Evolutionary conservation across 1,140 invertebrate genomes (phyloP).

Genomic region (Drosophila santomea): DNA sequence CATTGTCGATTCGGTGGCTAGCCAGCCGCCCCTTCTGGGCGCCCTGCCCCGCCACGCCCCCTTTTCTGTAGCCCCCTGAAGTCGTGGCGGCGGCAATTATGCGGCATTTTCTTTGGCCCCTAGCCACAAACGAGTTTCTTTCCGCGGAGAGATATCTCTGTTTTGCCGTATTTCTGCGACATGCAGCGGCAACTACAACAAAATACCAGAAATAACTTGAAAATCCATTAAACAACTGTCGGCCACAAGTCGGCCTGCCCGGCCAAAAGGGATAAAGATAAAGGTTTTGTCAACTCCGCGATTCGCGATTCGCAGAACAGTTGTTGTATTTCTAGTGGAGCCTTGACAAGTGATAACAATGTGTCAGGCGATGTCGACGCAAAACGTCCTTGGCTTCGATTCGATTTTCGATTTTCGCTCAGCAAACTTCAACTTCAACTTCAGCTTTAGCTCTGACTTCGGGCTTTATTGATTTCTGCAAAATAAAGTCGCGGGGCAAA

Average conservation of each 20-base stretch:
- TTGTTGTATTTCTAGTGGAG: constrained; percentile 4
- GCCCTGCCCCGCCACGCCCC: constrained; percentile 20
- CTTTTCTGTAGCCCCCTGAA: constrained; percentile 15
- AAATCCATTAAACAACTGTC: constrained; percentile 78
- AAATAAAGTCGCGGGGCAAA: constrained; percentile 20
- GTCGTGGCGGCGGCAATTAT: constrained; percentile 73
- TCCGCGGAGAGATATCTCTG: constrained; percentile 71
- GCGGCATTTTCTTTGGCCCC: constrained; percentile 76
- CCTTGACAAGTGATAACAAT: constrained; percentile 76
- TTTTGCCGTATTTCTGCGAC: constrained; percentile 55
- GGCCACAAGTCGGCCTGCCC: constrained; percentile 16
- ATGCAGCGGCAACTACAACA: constrained; percentile 71
- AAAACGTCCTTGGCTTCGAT: constrained; percentile 71
- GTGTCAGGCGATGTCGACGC: constrained; percentile 58
- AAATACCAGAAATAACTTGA: constrained; percentile 82
- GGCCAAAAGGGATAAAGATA: constrained; percentile 69
- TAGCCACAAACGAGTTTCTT: constrained; percentile 72
- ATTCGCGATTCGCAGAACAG: neutral
- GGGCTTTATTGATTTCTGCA: constrained; percentile 56
- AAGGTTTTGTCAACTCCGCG: constrained; percentile 65
- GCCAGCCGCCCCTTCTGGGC: constrained; percentile 9
- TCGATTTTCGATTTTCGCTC: constrained; percentile 48
- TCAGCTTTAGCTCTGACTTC: neutral
- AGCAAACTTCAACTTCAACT: constrained; percentile 3
- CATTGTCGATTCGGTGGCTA: constrained; percentile 75